These are phyloP conservation scores for Bubalus kerabau DNA, from an alignment of 2,113 vertebrate genomes.

Conservation along the genomic window DNA sequence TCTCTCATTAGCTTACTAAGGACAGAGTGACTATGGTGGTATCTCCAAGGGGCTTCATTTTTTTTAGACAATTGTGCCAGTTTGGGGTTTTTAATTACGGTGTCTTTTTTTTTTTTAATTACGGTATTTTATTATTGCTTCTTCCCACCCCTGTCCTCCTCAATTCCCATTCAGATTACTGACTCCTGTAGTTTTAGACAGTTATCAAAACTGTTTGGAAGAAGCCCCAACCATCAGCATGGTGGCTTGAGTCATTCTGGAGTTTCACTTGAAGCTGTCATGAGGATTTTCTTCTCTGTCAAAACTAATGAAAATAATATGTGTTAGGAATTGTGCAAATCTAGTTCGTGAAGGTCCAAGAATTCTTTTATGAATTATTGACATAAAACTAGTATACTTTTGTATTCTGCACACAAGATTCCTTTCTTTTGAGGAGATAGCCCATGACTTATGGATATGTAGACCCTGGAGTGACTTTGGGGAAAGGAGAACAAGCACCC, in stretches of 20 bases:
- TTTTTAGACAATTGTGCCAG: background rate
- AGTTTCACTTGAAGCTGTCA: background rate
- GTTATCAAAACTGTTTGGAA: background rate
- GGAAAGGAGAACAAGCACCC: background rate
- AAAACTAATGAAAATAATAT: background rate
- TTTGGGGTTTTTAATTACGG: background rate
- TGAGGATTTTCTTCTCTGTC: background rate
- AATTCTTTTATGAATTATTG: background rate
- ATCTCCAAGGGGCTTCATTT: background rate
- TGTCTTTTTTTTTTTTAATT: background rate
- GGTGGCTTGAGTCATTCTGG: background rate
- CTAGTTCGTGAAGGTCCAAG: background rate
- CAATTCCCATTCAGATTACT: background rate
- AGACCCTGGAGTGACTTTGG: background rate
- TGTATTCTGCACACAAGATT: background rate
- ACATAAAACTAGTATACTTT: background rate
- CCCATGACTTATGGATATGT: background rate
- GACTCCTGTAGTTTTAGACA: background rate
- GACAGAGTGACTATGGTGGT: background rate
- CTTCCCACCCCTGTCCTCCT: background rate
- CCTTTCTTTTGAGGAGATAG: background rate
- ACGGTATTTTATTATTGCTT: background rate
- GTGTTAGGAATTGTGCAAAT: background rate
- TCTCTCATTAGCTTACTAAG: background rate
- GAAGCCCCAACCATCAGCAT: background rate